Conservation (phyloP, 2,113 vertebrate species). For the Thamnophis sirtalis region DNA sequence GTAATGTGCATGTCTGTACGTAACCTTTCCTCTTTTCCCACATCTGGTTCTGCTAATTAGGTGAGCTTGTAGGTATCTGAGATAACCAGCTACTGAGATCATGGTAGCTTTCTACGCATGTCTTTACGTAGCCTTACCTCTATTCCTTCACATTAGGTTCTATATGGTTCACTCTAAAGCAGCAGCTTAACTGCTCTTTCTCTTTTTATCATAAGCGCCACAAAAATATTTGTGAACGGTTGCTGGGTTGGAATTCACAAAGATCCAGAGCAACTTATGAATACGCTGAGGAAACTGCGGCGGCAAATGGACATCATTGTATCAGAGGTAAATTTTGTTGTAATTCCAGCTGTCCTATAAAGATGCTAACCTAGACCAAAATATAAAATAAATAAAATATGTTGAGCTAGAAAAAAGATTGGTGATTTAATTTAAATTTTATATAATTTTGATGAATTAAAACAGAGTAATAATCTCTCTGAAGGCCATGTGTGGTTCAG, state of each 20-base stretch:
- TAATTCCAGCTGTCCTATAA: background rate
- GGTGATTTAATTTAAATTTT: background rate
- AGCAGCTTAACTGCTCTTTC: background rate
- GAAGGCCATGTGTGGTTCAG: background rate
- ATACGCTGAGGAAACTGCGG: slow-evolving; percentile 90
- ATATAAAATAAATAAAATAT: background rate
- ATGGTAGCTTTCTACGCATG: too few relatives aligned
- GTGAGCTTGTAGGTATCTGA: too few relatives aligned
- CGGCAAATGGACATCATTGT: slow-evolving; percentile 99
- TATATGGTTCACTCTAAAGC: background rate
- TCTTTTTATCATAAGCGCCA: slow-evolving; percentile 74
- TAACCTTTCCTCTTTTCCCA: too few relatives aligned
- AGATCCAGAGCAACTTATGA: slow-evolving; percentile 98
- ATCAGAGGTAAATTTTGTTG: slow-evolving; percentile 80
- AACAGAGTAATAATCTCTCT: background rate
- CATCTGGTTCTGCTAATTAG: too few relatives aligned
- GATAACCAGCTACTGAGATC: too few relatives aligned
- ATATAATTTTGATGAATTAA: background rate
- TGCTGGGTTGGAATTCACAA: slow-evolving; percentile 99
- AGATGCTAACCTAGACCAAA: background rate
- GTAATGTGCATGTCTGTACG: too few relatives aligned
- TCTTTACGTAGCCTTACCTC: too few relatives aligned
- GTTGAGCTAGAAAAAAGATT: background rate
- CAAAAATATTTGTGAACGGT: slow-evolving; percentile 98
- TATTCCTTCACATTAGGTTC: too few relatives aligned